These are phyloP conservation scores for Drosophila arawakana DNA, from an alignment of 1,140 invertebrate genomes.

Conservation along the genomic window DNA sequence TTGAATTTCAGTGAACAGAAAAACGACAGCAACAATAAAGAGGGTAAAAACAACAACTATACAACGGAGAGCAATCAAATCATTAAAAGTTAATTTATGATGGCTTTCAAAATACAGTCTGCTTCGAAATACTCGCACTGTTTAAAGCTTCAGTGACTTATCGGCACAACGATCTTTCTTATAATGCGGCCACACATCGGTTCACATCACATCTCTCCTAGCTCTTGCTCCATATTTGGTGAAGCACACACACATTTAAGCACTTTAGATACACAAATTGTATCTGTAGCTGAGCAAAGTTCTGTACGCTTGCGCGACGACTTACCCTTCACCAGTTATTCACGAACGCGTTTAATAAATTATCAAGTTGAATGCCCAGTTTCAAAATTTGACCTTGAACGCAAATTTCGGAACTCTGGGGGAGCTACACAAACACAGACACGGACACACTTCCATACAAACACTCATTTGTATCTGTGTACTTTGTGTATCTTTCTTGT, in stretches of 20 bases:
- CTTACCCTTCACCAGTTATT: constrained; percentile 65
- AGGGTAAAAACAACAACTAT: not conserved
- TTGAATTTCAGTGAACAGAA: constrained; percentile 11
- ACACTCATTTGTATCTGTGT: constrained; percentile 12
- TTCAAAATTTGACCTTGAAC: constrained; percentile 81
- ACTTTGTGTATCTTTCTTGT: constrained; percentile 27
- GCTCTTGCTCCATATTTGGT: constrained; percentile 40
- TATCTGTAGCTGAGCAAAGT: constrained; percentile 37
- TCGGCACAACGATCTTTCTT: constrained; percentile 38
- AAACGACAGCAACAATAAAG: constrained; percentile 1
- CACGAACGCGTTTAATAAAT: constrained; percentile 81
- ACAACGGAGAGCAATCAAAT: constrained; percentile 24
- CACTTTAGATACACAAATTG: constrained; percentile 2
- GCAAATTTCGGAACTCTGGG: constrained; percentile 67
- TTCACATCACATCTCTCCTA: constrained; percentile 19
- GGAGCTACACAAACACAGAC: constrained; percentile 20
- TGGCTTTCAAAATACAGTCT: constrained; percentile 12
- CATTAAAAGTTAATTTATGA: constrained; percentile 50
- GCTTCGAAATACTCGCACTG: constrained; percentile 11
- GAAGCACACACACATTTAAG: constrained; percentile 2
- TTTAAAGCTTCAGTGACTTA: constrained; percentile 39
- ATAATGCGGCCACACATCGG: constrained; percentile 35
- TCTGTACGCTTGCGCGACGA: constrained; percentile 48
- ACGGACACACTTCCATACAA: constrained; percentile 3
- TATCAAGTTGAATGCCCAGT: constrained; percentile 83